A percentile compares a stretch with the other conserved stretches of the same genome.
phyloP scores from a whole-genome alignment of 2,888 invertebrate species.

The Cephus spinipes region DNA sequence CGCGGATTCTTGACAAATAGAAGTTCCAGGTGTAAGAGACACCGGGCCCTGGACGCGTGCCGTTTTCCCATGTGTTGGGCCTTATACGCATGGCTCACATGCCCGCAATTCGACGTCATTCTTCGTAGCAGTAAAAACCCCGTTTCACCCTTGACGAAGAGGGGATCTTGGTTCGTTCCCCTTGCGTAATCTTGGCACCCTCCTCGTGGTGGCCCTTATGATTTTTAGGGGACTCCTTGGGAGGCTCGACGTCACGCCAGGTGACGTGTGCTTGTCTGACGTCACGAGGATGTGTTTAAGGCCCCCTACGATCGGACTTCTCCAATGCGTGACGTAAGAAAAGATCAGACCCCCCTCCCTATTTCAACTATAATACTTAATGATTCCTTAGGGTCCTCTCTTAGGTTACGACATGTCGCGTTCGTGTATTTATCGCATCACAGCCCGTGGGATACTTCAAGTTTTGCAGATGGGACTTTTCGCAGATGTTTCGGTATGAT shows the following conservation, averaged over 20 bases:
- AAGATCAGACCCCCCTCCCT: not conserved
- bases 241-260: constrained; percentile 51
- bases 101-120: constrained; percentile 49
- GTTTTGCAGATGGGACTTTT: constrained; percentile 34
- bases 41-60: constrained; percentile 52
- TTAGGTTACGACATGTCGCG: not conserved
- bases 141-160: constrained; percentile 14
- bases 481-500: constrained; percentile 31
- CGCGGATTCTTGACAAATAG: not conserved
- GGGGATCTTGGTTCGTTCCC: constrained; percentile 31
- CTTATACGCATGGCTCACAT: constrained; percentile 35
- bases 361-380: not conserved
- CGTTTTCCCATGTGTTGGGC: constrained; percentile 59
- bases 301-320: constrained; percentile 22
- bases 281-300: constrained; percentile 51
- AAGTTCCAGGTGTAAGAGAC: constrained; percentile 45
- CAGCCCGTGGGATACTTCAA: constrained; percentile 40
- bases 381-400: not conserved
- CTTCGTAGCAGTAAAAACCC: constrained; percentile 34
- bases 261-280: constrained; percentile 56
- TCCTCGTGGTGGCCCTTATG: constrained; percentile 22
- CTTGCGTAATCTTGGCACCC: constrained; percentile 37
- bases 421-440: not conserved
- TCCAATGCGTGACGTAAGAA: constrained; percentile 40
- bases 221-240: constrained; percentile 27